Conservation (phyloP, 2,888 invertebrate species). For the Actias luna region DNA sequence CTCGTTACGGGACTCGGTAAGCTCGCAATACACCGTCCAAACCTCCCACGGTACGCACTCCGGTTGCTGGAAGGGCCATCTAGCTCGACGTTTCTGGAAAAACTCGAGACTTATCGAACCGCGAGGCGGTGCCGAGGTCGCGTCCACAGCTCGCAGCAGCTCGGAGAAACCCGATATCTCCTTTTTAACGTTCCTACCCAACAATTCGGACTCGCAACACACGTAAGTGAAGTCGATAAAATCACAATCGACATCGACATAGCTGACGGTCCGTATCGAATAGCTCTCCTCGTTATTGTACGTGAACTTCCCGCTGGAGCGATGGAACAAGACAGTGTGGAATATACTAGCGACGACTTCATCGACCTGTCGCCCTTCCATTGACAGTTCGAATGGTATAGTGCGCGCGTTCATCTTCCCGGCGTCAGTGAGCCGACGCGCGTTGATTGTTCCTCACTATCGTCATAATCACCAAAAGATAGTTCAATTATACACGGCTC, state of each 20-base stretch:
- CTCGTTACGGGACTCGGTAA: slow-evolving; percentile 92
- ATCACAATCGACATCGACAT: slow-evolving; percentile 98
- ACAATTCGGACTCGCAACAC: slow-evolving; percentile 92
- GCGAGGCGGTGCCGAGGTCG: slow-evolving; percentile 80
- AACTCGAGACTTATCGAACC: slow-evolving; percentile 97
- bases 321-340: slow-evolving; percentile 95
- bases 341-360: slow-evolving; percentile 95
- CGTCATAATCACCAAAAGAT: slow-evolving; percentile 56
- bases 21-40: slow-evolving; percentile 96
- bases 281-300: slow-evolving; percentile 97
- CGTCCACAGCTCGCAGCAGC: slow-evolving; percentile 87
- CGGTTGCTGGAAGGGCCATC: slow-evolving; percentile 94
- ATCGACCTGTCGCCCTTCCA: slow-evolving; percentile 95
- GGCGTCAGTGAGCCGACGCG: slow-evolving; percentile 61
- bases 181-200: slow-evolving; percentile 87
- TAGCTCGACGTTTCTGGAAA: slow-evolving; percentile 93
- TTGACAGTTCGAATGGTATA: slow-evolving; percentile 89
- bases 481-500: slow-evolving; percentile 43
- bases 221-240: slow-evolving; percentile 99
- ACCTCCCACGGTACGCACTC: slow-evolving; percentile 99
- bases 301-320: slow-evolving; percentile 95
- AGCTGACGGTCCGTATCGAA: slow-evolving; percentile 97
- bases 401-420: slow-evolving; percentile 90
- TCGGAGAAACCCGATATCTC: slow-evolving; percentile 91
- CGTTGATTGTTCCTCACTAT: slow-evolving; percentile 36